These are phyloP conservation scores for Pipistrellus kuhlii DNA, from an alignment of 2,797 vertebrate species.

Conservation along the genomic window DNA sequence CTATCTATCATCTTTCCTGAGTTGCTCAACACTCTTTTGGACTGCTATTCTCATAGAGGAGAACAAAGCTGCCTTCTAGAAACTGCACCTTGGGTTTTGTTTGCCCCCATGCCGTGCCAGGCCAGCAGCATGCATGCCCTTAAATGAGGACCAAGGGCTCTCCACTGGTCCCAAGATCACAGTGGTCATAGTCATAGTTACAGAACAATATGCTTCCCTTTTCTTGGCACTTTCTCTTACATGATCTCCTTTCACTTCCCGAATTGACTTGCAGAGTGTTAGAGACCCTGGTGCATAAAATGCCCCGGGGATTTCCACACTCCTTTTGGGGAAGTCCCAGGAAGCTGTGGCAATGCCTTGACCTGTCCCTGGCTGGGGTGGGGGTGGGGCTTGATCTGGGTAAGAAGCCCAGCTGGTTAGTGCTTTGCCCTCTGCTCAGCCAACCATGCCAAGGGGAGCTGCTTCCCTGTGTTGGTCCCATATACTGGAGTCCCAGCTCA, in stretches of 20 bases:
- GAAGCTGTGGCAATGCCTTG: not conserved
- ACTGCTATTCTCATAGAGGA: not conserved
- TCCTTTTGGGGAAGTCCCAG: not conserved
- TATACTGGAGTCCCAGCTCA: too few relatives aligned
- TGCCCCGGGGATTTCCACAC: not conserved
- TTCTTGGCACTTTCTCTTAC: not conserved
- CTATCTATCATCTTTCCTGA: not conserved
- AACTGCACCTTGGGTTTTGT: too few relatives aligned
- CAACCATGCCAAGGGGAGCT: fast-evolving
- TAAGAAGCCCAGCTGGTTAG: not conserved
- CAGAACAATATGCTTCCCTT: not conserved
- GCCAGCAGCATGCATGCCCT: not conserved
- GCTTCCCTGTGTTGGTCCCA: not conserved
- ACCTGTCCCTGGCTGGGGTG: too few relatives aligned
- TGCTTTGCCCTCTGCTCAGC: not conserved
- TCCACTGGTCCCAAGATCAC: not conserved
- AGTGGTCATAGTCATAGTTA: not conserved
- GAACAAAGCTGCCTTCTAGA: not conserved
- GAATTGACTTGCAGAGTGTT: not conserved
- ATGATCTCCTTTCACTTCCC: not conserved
- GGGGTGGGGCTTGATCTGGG: fast-evolving
- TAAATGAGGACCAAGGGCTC: not conserved
- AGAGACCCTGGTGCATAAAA: not conserved
- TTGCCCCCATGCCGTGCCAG: not conserved
- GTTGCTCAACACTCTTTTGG: not conserved